Evolutionary conservation across 2,797 vertebrate genomes (phyloP).

Genomic region (Discoglossus pictus): DNA sequence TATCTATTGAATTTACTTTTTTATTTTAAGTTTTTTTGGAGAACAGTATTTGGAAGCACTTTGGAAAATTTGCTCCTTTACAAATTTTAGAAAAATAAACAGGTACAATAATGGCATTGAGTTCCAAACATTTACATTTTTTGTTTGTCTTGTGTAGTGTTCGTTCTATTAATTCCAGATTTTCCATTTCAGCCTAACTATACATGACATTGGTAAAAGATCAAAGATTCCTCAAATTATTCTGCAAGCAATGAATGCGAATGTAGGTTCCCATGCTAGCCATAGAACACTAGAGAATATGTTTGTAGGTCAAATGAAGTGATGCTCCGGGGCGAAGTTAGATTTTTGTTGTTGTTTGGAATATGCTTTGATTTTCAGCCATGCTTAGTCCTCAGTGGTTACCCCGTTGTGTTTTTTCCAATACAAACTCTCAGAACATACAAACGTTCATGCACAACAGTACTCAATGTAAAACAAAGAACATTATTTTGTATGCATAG

Average conservation of each 20-base stretch:
- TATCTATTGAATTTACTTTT: no score
- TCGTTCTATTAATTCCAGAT: slow-evolving; percentile 44
- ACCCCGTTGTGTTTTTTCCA: not conserved
- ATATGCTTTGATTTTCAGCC: slow-evolving; percentile 34
- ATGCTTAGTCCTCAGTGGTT: slow-evolving; percentile 20
- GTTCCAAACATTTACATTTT: slow-evolving; percentile 22
- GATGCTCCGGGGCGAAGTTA: slow-evolving; percentile 32
- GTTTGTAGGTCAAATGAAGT: slow-evolving; percentile 27
- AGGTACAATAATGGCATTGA: slow-evolving; percentile 3
- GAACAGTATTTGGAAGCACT: slow-evolving; percentile 7
- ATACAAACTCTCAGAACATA: not conserved
- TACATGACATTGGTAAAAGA: slow-evolving; percentile 44
- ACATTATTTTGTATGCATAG: not conserved
- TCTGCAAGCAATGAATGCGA: slow-evolving; percentile 26
- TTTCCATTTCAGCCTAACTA: slow-evolving; percentile 45
- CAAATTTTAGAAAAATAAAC: slow-evolving; percentile 37
- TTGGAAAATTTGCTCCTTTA: slow-evolving; percentile 2
- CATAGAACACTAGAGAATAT: slow-evolving; percentile 31
- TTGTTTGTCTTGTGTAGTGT: slow-evolving; percentile 24
- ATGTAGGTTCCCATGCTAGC: slow-evolving; percentile 29
- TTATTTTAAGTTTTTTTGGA: not conserved
- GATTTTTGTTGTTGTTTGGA: slow-evolving; percentile 33
- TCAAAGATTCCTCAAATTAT: slow-evolving; percentile 43
- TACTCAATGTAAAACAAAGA: no score
- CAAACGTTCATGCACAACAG: no score